Evolutionary conservation across 2,888 invertebrate genomes (phyloP), one percentile per base, ranked within the genome.

Genomic region (Drosophila diplacantha): DNA sequence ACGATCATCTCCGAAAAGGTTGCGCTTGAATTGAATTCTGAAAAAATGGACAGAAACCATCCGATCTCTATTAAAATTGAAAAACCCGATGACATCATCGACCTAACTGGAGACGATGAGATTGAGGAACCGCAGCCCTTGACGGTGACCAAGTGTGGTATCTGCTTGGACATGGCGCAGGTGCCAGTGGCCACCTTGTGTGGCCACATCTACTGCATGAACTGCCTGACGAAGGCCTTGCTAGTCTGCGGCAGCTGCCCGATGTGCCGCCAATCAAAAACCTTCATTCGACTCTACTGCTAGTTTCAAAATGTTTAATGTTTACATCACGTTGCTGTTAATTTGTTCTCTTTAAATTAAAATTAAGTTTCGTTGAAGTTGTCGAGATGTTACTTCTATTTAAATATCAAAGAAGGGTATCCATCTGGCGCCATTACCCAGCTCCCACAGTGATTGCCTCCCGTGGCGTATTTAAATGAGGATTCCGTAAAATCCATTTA

Each of bases 401-500:
- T 4, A 3, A 18, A 8, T 18, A 8, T 26, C 0, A 29, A 3
- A 24, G 20, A 9, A 71, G 71, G 11, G 76, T 35, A 79, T 81
- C 47, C 16, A 3, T 2, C 3, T 5, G 37, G 37, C 59, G 47
- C n/a, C n/a, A 18, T 31, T 38, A 8, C 5, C 24, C 18, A 32
- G 14, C 11, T 59, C 6, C 18, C 16, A 47, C 53, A 14, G 41
- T 16, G 49, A 50, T 60, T 65, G 43, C 44, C 60, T 32, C 76
- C 64, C 49, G 58, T 75, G 68, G 83, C 46, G 67, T 73, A 73
- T 79, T 79, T 68, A 83, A 79, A 79, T 76, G 65, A 69, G 76
- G 64, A 72, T 73, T 65, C 69, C 69, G 52, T 65, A 71, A 75
- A 81, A 75, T 74, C 82, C 72, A 78, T 78, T 83, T 81, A 51